A percentile compares a stretch with the other conserved stretches of the same genome.
These are phyloP conservation scores for Tetranychus urticae DNA, from an alignment of 1,140 invertebrate species.

Conservation along the genomic window DNA sequence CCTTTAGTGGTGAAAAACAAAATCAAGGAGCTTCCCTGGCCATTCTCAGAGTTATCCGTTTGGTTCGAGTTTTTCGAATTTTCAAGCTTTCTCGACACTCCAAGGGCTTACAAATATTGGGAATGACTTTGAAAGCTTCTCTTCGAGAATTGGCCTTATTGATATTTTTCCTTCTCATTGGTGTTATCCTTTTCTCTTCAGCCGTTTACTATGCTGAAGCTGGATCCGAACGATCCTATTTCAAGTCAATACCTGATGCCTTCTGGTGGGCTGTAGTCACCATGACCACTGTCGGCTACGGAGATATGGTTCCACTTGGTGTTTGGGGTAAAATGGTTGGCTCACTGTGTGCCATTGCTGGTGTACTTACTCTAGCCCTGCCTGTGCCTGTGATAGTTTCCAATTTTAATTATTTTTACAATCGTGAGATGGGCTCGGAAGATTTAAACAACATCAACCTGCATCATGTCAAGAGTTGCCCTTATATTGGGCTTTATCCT, in stretches of 20 bases:
- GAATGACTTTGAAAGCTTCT: conserved; percentile 94
- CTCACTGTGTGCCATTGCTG: conserved; percentile 93
- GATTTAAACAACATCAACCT: conserved; percentile 94
- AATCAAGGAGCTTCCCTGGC: conserved; percentile 70
- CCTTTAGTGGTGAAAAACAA: background rate
- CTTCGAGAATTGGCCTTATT: conserved; percentile 97
- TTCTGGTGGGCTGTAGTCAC: background rate
- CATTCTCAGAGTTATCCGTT: conserved; percentile 84
- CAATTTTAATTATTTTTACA: conserved; percentile 99
- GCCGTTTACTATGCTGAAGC: conserved; percentile 97
- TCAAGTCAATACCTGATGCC: conserved; percentile 38
- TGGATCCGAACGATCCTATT: conserved; percentile 70
- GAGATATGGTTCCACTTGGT: conserved; percentile 92
- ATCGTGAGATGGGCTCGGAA: conserved; percentile 92
- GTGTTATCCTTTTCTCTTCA: conserved; percentile 91
- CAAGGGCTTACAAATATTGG: conserved; percentile 83
- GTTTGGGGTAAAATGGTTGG: conserved; percentile 98
- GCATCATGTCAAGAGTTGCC: conserved; percentile 86
- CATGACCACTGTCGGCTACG: conserved; percentile 93
- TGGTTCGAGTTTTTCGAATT: conserved; percentile 94
- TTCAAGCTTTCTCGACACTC: conserved; percentile 94
- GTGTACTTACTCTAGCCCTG: conserved; percentile 19
- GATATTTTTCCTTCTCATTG: conserved; percentile 99
- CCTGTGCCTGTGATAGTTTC: conserved; percentile 72
- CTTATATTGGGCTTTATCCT: conserved; percentile 16